Percentiles rank a stretch among this genome's conserved stretches.
phyloP scores from a whole-genome alignment of 2,888 invertebrate genomes.

The Lasioglossum lativentre region DNA sequence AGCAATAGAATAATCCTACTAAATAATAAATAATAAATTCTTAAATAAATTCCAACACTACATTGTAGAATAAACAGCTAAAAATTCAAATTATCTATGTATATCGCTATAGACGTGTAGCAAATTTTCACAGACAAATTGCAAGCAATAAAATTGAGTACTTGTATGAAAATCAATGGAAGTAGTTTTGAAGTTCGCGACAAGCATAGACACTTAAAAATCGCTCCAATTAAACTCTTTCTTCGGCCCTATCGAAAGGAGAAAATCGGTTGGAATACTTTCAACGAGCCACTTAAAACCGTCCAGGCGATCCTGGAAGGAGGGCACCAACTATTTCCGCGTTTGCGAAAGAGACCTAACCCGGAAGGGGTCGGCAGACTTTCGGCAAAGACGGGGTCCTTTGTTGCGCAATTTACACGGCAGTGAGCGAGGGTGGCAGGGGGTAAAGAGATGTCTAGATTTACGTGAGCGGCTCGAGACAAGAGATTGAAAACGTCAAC shows the following conservation, averaged over 20 bases:
- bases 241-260: background rate
- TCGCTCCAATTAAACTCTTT: background rate
- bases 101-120: too few species aligned
- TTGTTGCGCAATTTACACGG: slow-evolving; percentile 57
- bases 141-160: background rate
- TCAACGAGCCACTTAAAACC: background rate
- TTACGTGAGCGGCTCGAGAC: slow-evolving; percentile 59
- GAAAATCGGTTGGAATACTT: slow-evolving; percentile 1
- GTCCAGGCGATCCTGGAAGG: background rate
- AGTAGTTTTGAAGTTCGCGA: background rate
- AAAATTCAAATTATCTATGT: too few species aligned
- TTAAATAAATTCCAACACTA: too few species aligned
- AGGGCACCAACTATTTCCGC: slow-evolving; percentile 7
- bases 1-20: too few species aligned
- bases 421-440: background rate
- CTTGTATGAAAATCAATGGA: too few species aligned
- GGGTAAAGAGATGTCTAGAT: slow-evolving; percentile 56
- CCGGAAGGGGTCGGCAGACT: slow-evolving; percentile 20
- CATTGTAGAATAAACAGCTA: too few species aligned
- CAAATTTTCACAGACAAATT: background rate
- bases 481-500: slow-evolving; percentile 82
- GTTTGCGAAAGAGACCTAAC: background rate
- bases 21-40: too few species aligned
- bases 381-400: slow-evolving; percentile 35
- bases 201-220: background rate